phyloP scores from a whole-genome alignment of 2,797 vertebrate species.

The Sebastes trivittatus region DNA sequence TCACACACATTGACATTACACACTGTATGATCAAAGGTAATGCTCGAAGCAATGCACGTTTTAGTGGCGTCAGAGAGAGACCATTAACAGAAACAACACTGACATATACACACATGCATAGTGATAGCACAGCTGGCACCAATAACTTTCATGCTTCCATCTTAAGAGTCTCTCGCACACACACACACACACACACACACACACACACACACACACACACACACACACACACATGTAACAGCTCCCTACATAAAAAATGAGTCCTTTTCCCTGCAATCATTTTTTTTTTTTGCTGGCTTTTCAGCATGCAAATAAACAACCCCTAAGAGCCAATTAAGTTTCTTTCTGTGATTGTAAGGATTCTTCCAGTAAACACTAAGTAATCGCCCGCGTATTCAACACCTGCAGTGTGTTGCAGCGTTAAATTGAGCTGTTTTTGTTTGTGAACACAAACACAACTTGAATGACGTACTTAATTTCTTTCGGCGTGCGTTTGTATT shows the following conservation, averaged over 20 bases:
- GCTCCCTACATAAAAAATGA: slow-evolving; percentile 7
- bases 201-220: background rate
- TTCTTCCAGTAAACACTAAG: slow-evolving; percentile 30
- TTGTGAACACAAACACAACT: background rate
- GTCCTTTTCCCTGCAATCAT: slow-evolving; percentile 34
- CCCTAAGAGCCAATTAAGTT: slow-evolving; percentile 45
- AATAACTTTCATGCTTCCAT: background rate
- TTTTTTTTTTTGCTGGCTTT: background rate
- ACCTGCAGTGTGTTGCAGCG: slow-evolving; percentile 13
- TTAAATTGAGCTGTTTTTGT: background rate
- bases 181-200: background rate
- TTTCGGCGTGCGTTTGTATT: background rate
- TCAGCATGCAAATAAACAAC: slow-evolving; percentile 49
- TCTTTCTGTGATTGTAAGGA: slow-evolving; percentile 39
- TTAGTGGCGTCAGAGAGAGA: slow-evolving; percentile 25
- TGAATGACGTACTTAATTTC: background rate
- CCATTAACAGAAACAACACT: slow-evolving; percentile 17
- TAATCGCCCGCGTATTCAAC: slow-evolving; percentile 28
- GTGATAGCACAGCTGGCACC: background rate
- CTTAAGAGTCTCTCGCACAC: background rate
- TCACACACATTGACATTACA: slow-evolving; percentile 28
- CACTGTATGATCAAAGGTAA: slow-evolving; percentile 36
- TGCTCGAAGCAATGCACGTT: slow-evolving; percentile 24
- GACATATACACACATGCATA: background rate
- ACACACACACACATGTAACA: background rate